phyloP scores from a whole-genome alignment of 2,888 invertebrate species.

The Pheosia tremula region DNA sequence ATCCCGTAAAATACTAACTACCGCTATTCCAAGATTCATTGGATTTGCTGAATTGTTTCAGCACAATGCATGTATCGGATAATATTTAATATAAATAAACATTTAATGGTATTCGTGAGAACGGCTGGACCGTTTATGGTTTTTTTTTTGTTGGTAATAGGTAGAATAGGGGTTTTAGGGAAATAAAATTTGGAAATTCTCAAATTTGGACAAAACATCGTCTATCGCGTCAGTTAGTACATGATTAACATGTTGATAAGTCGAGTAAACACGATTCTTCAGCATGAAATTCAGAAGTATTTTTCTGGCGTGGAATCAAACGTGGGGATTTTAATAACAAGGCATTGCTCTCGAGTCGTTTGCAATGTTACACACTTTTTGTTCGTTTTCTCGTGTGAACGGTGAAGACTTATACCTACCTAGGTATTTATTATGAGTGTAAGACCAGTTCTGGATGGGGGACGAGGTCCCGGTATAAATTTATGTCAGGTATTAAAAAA shows the following conservation, averaged over 20 bases:
- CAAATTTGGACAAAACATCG: too few relatives aligned
- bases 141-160: too few relatives aligned
- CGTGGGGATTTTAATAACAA: conserved; percentile 7
- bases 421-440: conserved; percentile 7
- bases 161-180: too few relatives aligned
- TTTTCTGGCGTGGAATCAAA: not conserved
- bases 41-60: too few relatives aligned
- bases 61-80: too few relatives aligned
- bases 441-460: conserved; percentile 42
- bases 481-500: conserved; percentile 18
- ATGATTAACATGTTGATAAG: not conserved
- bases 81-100: too few relatives aligned
- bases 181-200: too few relatives aligned
- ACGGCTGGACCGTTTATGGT: too few relatives aligned
- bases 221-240: not conserved
- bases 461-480: conserved; percentile 35
- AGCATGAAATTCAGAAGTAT: too few relatives aligned
- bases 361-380: conserved; percentile 29
- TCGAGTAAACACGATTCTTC: not conserved
- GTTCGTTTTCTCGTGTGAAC: conserved; percentile 30
- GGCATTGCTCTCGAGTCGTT: conserved; percentile 23
- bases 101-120: too few relatives aligned
- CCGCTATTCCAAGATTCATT: too few relatives aligned
- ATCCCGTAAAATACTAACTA: too few relatives aligned
- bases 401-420: conserved; percentile 12